phyloP scores from a whole-genome alignment of 2,888 invertebrate species.

The Pammene aurita region DNA sequence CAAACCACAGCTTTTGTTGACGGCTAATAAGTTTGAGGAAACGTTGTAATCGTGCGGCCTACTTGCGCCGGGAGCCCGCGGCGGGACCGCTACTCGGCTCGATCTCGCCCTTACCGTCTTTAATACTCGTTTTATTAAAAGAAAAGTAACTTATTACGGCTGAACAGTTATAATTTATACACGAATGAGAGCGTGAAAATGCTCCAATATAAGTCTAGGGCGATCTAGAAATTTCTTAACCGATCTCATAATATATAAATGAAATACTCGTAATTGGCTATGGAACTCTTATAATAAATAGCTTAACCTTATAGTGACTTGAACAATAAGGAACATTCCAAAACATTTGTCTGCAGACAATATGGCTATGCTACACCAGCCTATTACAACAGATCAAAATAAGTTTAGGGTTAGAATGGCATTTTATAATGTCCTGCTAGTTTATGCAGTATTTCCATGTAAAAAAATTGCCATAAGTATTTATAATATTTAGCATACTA shows the following conservation, averaged over 20 bases:
- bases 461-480: no score
- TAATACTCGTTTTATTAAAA: conserved; percentile 32
- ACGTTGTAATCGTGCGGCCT: conserved; percentile 66
- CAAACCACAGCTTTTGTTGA: conserved; percentile 65
- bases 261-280: no score
- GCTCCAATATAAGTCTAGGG: conserved; percentile 11
- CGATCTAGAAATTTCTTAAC: conserved; percentile 14
- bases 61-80: conserved; percentile 59
- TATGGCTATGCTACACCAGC: no score
- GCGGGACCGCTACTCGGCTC: conserved; percentile 61
- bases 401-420: no score
- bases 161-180: conserved; percentile 32
- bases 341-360: no score
- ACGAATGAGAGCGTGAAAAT: conserved; percentile 29
- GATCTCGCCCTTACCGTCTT: conserved; percentile 33
- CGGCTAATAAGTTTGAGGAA: conserved; percentile 69
- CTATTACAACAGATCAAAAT: no score
- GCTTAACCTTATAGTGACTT: conserved; percentile 8
- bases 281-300: no score
- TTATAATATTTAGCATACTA: neutral
- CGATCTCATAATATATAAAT: neutral
- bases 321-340: no score
- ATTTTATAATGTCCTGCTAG: neutral
- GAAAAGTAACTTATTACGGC: conserved; percentile 29
- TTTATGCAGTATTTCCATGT: neutral